Evolutionary conservation across 2,797 vertebrate species (phyloP).

Genomic region (Coendou prehensilis): DNA sequence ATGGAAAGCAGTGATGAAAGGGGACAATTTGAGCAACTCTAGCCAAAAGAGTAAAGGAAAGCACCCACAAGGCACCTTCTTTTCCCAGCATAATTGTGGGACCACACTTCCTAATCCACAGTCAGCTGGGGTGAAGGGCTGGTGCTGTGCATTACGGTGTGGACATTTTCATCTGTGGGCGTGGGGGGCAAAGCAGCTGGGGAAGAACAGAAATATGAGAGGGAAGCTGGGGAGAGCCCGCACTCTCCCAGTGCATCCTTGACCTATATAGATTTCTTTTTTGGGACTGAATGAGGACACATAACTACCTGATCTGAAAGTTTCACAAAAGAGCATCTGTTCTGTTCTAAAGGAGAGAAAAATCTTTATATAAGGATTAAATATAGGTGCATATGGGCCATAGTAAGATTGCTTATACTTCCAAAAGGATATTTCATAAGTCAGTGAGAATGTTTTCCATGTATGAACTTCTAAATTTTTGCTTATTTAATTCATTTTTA

Average conservation of each 20-base stretch:
- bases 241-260: not conserved
- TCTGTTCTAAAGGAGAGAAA: conserved; percentile 56
- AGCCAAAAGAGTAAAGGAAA: not conserved
- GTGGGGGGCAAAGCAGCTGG: not conserved
- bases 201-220: not conserved
- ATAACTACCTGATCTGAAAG: not conserved
- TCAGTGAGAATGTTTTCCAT: not conserved
- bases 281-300: not conserved
- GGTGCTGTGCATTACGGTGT: not conserved
- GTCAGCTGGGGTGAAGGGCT: not conserved
- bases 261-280: conserved; percentile 36
- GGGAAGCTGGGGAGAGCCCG: not conserved
- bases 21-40: not conserved
- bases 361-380: conserved; percentile 11
- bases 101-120: not conserved
- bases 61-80: not conserved
- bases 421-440: not conserved
- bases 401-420: not conserved
- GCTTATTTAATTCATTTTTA: not conserved
- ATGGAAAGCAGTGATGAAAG: not conserved
- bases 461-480: not conserved
- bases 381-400: not conserved
- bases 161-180: too few species aligned
- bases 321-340: conserved; percentile 43
- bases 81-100: not conserved